Evolutionary conservation across 2,797 vertebrate genomes (phyloP), one percentile per base, ranked within the genome.

Genomic region (Melanotaenia boesemani): DNA sequence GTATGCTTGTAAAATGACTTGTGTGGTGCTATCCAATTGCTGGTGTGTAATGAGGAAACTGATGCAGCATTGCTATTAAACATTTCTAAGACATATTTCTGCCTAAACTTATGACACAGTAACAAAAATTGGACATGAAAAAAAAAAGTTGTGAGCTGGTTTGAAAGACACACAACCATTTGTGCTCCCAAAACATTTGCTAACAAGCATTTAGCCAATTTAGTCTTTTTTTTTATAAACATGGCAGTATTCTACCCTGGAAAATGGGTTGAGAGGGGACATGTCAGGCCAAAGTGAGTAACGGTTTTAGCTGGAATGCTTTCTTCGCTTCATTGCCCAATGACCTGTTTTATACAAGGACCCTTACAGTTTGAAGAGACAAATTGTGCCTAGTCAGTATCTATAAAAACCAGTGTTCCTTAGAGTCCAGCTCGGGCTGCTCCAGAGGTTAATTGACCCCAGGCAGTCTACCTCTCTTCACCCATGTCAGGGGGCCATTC

Each of bases 281-380:
- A 79, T 39, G 62, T 32, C 55, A 12, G 67, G 20, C 67, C 57
- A 66, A 68, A 76, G 77, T 55, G 59, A 74, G 73, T 36, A 69
- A 36, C 4, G 1, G 37, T 83, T 82, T 74, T 63, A 74, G 46
- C 77, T 74, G 81, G 22, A 80, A 65, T 77, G 80, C 70, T 72
- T 84, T 77, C 81, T 46, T 67, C 5, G 80, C 77, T 70, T 87
- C 86, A 77, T 85, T 87, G 74, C 81, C 74, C 83, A 28, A 26
- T 92, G 91, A 93, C 89, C 90, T 44, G 77, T 77, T 92, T 93
- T 88, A 92, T 81, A 72, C 77, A 77, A 80, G 85, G 66, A 68
- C 69, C 72, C 76, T 80, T 62, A 48, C 71, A 72, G 69, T 72
- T 70, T 16, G 59, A 79, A 67, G 67, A 82, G 80, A 90, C 76